A percentile compares a stretch with the other conserved stretches of the same genome.
These are phyloP conservation scores for Dryocosmus kuriphilus DNA, from an alignment of 2,888 invertebrate genomes.

Conservation along the genomic window DNA sequence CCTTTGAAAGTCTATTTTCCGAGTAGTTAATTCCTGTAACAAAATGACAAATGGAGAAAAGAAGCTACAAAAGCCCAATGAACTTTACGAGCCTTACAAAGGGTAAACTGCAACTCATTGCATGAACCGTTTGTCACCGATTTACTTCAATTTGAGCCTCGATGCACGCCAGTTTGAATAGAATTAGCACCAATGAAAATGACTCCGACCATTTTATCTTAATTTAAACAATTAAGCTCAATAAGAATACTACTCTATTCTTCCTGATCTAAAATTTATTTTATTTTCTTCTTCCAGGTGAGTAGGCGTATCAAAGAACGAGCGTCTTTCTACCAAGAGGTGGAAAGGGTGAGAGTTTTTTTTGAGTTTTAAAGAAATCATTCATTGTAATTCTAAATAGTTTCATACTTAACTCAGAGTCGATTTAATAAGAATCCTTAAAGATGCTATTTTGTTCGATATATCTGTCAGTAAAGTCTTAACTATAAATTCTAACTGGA, in stretches of 20 bases:
- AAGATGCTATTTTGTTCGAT: no score
- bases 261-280: slow-evolving; percentile 25
- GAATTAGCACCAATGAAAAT: slow-evolving; percentile 11
- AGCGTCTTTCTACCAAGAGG: slow-evolving; percentile 63
- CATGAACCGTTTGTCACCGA: slow-evolving; percentile 45
- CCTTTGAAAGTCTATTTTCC: slow-evolving; percentile 18
- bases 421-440: no score
- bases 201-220: slow-evolving; percentile 1
- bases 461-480: no score
- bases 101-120: slow-evolving; percentile 49
- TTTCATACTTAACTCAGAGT: no score
- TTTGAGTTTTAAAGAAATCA: not conserved
- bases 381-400: not conserved
- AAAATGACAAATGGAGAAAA: slow-evolving; percentile 60
- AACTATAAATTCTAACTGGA: no score
- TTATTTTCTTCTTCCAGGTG: slow-evolving; percentile 70
- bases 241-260: not conserved
- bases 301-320: slow-evolving; percentile 71
- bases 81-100: slow-evolving; percentile 62
- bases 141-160: slow-evolving; percentile 20
- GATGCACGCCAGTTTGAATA: slow-evolving; percentile 4
- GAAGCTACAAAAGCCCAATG: slow-evolving; percentile 64
- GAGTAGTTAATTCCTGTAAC: slow-evolving; percentile 53
- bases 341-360: slow-evolving; percentile 69
- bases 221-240: not conserved